These are phyloP conservation scores for Myotis davidii DNA, from an alignment of 2,113 vertebrate genomes.

Conservation along the genomic window DNA sequence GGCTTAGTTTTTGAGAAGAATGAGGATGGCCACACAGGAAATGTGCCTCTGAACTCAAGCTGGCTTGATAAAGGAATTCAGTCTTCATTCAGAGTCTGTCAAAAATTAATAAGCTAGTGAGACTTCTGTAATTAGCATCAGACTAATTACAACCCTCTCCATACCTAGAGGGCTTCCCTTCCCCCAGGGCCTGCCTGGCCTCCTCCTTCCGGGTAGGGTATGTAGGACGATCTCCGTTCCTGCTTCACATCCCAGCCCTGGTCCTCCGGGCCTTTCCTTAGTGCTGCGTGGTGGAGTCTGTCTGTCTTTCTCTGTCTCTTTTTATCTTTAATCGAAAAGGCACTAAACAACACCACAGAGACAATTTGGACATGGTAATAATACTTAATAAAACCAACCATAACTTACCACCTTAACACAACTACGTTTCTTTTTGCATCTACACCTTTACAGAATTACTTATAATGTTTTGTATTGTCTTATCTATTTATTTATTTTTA, in stretches of 20 bases:
- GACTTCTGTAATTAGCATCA: slow-evolving; percentile 78
- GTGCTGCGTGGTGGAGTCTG: background rate
- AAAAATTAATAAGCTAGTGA: slow-evolving; percentile 74
- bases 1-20: slow-evolving; percentile 25
- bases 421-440: background rate
- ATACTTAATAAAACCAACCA: background rate
- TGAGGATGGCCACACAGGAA: slow-evolving; percentile 45
- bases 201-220: slow-evolving; percentile 62
- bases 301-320: background rate
- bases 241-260: background rate
- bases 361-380: background rate
- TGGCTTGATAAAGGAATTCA: slow-evolving; percentile 72
- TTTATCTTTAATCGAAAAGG: slow-evolving; percentile 15
- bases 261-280: slow-evolving; percentile 31
- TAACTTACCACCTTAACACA: background rate
- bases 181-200: slow-evolving; percentile 46
- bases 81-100: slow-evolving; percentile 74
- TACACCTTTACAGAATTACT: background rate
- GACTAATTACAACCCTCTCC: slow-evolving; percentile 76
- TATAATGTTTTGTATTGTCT: background rate
- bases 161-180: slow-evolving; percentile 72
- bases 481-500: background rate
- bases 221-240: slow-evolving; percentile 64
- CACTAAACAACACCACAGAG: background rate
- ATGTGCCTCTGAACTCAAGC: slow-evolving; percentile 58